Percentiles rank a stretch among this genome's conserved stretches.
Evolutionary conservation across 2,113 vertebrate genomes (phyloP).

Genomic region (Albula glossodonta): DNA sequence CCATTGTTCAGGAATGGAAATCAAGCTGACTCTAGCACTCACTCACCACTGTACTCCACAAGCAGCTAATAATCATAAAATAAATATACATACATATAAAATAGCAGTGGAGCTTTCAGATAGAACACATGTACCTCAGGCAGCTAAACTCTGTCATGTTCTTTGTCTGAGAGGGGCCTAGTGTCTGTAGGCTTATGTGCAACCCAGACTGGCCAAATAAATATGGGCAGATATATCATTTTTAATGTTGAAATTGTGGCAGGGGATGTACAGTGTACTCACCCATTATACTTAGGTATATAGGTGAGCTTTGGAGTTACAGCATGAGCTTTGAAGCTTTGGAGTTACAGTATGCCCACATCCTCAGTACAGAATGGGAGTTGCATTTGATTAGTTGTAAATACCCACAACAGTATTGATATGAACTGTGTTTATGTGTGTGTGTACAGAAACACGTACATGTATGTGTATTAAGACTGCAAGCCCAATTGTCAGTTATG

Average conservation of each 20-base stretch:
- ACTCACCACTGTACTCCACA: neutral
- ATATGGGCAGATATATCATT: too few relatives aligned
- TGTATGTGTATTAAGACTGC: neutral
- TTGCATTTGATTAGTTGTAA: too few relatives aligned
- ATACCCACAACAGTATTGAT: too few relatives aligned
- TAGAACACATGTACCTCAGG: neutral
- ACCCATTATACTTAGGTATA: too few relatives aligned
- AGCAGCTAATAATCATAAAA: neutral
- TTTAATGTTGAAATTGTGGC: too few relatives aligned
- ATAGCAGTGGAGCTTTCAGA: neutral
- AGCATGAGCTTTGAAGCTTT: too few relatives aligned
- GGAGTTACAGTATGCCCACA: too few relatives aligned
- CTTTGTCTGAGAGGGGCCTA: neutral
- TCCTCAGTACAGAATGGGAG: too few relatives aligned
- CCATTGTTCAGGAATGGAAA: conserved; percentile 4
- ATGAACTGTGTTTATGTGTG: too few relatives aligned
- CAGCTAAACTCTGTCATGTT: neutral
- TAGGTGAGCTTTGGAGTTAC: too few relatives aligned
- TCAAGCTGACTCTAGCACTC: neutral
- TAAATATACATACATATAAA: neutral
- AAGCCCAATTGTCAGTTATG: neutral
- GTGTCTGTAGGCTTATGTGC: neutral
- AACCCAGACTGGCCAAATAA: neutral
- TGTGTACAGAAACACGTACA: too few relatives aligned
- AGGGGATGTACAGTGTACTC: too few relatives aligned